Base-by-base conservation (phyloP, 2,888 invertebrate species). In the Lagria hirta region DNA sequence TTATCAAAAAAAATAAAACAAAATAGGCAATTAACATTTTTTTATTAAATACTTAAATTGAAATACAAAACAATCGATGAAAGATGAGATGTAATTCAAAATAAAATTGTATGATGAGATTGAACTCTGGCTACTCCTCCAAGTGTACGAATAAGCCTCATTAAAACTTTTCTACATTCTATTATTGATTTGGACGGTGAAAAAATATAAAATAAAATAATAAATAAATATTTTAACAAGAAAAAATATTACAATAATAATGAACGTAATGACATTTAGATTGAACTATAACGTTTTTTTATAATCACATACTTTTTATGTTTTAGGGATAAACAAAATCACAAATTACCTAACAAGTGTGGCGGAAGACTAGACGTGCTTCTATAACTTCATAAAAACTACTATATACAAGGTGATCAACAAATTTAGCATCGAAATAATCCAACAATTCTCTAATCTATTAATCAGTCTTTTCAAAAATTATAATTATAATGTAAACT, bases 381-480 rank as follows among this genome's bases (percentile, higher is more conserved):
- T 28, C 28, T 28, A 16, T 14, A 18, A 37, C 20, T n/a, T n/a
- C n/a, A n/a, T n/a, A n/a, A 23, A 22, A 26, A 13, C 27, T 36
- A 27, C 17, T 28, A 37, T 18, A 36, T 24, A 18, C 20, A 37
- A 37, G 27, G 37, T 28, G 37, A 37, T 27, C 28, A 6, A 18
- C 18, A 17, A 30, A 17, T 18, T 30, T 30, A 20, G 30, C 21
- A 30, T 12, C 10, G 18, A 10, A 7, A n/a, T n/a, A n/a, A n/a
- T n/a, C n/a, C n/a, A n/a, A n/a, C n/a, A n/a, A n/a, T n/a, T n/a
- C n/a, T n/a, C n/a, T n/a, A n/a, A n/a, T 36, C 36, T 36, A 37
- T 3, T n/a, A 18, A 37, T 37, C 37, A 37, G 37, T 37, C 37
- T 37, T 37, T 37, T 28, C n/a, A n/a, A n/a, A n/a, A n/a, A 28